Conservation (phyloP, 2,113 vertebrate species). For the Lophochroa leadbeateri region DNA sequence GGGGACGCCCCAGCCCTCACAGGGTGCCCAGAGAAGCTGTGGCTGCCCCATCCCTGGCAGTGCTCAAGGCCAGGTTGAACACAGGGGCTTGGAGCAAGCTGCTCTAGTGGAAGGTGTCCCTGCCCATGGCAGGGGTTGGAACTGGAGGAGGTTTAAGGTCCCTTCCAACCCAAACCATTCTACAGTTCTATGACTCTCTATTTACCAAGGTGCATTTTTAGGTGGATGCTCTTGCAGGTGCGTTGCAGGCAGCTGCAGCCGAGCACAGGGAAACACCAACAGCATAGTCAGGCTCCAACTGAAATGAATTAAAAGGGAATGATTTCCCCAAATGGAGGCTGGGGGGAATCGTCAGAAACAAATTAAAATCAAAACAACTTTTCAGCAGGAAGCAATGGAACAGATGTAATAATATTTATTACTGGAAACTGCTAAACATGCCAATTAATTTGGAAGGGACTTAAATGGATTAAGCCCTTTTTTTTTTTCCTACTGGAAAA, state of each 20-base stretch:
- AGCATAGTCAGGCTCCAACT: not conserved
- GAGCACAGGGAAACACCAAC: not conserved
- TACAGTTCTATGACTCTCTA: not conserved
- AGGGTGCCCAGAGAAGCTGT: too few species aligned
- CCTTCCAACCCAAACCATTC: not conserved
- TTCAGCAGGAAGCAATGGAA: constrained; percentile 30
- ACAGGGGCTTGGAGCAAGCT: not conserved
- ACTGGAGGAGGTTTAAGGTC: not conserved
- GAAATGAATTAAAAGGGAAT: not conserved
- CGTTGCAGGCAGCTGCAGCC: not conserved
- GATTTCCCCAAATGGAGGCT: constrained; percentile 29
- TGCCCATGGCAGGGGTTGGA: not conserved
- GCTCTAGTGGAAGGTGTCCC: not conserved
- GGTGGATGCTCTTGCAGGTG: not conserved
- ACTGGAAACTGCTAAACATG: constrained; percentile 32
- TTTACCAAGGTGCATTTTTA: not conserved
- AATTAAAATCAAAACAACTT: constrained; percentile 52
- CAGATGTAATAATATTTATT: constrained; percentile 48
- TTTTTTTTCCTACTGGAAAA: not conserved
- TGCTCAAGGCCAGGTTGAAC: not conserved
- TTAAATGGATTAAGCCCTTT: constrained; percentile 15
- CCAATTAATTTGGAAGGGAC: constrained; percentile 43
- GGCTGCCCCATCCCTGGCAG: too few species aligned
- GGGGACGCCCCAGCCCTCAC: too few species aligned
- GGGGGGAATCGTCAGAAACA: constrained; percentile 22